These are phyloP conservation scores for Actinia equina DNA, from an alignment of 64 coral and sea anemone species.

Conservation along the genomic window DNA sequence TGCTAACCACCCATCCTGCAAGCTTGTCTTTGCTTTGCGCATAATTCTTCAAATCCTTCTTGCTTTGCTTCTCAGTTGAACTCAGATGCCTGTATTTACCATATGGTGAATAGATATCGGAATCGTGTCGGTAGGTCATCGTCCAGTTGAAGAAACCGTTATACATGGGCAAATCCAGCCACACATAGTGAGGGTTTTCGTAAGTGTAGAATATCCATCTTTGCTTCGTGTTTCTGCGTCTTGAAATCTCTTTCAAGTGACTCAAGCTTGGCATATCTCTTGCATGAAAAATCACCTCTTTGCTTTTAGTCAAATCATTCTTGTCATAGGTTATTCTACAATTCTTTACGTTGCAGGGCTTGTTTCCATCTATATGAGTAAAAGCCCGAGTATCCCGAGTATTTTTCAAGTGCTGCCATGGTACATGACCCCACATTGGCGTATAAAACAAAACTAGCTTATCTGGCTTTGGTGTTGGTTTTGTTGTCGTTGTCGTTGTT, in stretches of 20 bases:
- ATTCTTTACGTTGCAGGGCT: constrained; percentile 26
- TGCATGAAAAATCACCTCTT: constrained; percentile 59
- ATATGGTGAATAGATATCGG: neutral
- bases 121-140: constrained; percentile 56
- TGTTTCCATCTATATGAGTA: constrained; percentile 13
- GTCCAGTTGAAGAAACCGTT: constrained; percentile 64
- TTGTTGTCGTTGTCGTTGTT: too few species aligned
- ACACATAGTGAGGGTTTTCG: constrained; percentile 43
- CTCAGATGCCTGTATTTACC: neutral
- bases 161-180: constrained; percentile 20
- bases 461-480: too few species aligned
- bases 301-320: neutral
- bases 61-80: neutral
- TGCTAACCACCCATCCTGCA: constrained; percentile 11
- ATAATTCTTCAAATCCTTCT: neutral
- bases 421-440: too few species aligned
- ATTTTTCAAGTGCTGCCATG: too few species aligned
- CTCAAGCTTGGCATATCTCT: constrained; percentile 46
- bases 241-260: constrained; percentile 21
- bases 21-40: constrained; percentile 33
- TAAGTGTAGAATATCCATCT: constrained; percentile 44
- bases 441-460: too few species aligned
- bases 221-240: constrained; percentile 4
- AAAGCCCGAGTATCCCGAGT: too few species aligned
- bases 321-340: constrained; percentile 52